Evolutionary conservation across 2,797 vertebrate genomes (phyloP).

Genomic region (Lagodon rhomboides): DNA sequence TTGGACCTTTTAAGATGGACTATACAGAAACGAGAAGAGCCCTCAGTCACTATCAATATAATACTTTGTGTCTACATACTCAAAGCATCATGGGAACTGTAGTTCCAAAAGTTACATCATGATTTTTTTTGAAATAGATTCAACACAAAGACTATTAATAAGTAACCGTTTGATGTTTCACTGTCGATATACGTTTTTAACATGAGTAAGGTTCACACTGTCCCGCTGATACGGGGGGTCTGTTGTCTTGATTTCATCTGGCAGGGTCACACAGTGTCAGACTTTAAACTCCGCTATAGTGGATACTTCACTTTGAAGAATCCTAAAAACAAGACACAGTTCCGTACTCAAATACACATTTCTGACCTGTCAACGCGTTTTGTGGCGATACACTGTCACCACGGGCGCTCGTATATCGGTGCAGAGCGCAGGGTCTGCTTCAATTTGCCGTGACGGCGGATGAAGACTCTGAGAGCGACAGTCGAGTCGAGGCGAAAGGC

Average conservation of each 20-base stretch:
- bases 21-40: too few species aligned
- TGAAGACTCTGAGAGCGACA: constrained; percentile 63
- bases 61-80: too few species aligned
- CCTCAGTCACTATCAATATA: too few species aligned
- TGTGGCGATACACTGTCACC: constrained; percentile 32
- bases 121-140: not conserved
- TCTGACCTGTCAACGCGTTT: constrained; percentile 49
- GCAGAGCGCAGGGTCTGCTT: constrained; percentile 50
- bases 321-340: constrained; percentile 26
- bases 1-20: too few species aligned
- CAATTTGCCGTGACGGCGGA: constrained; percentile 60
- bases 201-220: not conserved
- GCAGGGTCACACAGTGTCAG: not conserved
- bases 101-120: not conserved
- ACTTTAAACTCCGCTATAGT: not conserved
- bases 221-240: not conserved
- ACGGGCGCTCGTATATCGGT: constrained; percentile 33
- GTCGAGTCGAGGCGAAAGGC: constrained; percentile 61
- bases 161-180: not conserved
- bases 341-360: constrained; percentile 28
- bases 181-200: too few species aligned
- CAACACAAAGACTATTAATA: not conserved
- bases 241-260: not conserved
- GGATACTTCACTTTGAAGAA: constrained; percentile 14
- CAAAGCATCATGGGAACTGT: not conserved